Evolutionary conservation across 2,113 vertebrate genomes (phyloP).

Genomic region (Phalacrocorax pelagicus): DNA sequence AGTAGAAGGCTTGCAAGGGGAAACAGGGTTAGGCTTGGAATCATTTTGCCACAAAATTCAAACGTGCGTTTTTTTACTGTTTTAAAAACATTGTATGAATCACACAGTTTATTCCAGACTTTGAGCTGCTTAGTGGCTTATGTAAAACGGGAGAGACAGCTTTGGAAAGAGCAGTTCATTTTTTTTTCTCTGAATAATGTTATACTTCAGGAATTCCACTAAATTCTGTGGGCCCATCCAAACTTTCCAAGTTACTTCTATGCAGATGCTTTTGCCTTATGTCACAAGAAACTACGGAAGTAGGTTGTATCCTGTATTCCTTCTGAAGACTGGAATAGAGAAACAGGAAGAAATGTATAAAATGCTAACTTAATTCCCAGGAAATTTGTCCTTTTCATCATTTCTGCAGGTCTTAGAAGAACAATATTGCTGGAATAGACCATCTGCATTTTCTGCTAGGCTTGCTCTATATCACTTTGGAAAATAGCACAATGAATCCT

Average conservation of each 20-base stretch:
- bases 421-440: neutral
- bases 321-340: neutral
- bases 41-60: neutral
- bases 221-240: neutral
- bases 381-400: neutral
- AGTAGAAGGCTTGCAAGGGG: neutral
- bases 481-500: slow-evolving; percentile 19
- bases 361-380: slow-evolving; percentile 16
- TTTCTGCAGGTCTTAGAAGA: neutral
- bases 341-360: neutral
- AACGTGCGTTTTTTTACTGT: neutral
- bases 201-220: neutral
- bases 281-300: neutral
- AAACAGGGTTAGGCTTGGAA: neutral
- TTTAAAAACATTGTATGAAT: neutral
- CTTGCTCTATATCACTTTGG: slow-evolving; percentile 3
- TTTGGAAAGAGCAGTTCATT: neutral
- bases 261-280: neutral
- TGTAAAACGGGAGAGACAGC: neutral
- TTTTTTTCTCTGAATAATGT: neutral
- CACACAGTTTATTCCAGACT: neutral
- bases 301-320: neutral
- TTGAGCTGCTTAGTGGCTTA: neutral
- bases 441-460: neutral
- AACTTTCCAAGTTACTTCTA: neutral